These are phyloP conservation scores for Ceratosolen solmsi DNA, from an alignment of 1,140 invertebrate species.

Conservation along the genomic window DNA sequence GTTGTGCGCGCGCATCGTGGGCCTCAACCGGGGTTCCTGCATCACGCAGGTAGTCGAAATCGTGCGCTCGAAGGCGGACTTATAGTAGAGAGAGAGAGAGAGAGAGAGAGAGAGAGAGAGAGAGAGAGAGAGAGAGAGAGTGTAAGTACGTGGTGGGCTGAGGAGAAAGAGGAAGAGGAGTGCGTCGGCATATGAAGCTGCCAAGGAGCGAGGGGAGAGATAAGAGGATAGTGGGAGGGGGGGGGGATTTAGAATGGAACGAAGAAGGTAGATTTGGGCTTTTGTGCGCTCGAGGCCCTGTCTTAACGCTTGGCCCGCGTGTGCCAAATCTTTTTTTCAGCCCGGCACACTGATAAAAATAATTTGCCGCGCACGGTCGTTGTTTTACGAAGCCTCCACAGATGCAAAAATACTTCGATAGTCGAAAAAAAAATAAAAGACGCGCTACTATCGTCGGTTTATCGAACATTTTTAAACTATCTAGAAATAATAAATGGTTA, in stretches of 20 bases:
- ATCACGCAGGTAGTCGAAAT: neutral
- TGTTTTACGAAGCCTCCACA: neutral
- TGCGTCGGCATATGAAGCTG: neutral
- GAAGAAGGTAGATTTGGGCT: constrained; percentile 7
- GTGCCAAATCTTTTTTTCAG: constrained; percentile 23
- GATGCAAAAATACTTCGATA: neutral
- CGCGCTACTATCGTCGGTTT: no score
- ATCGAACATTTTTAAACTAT: no score
- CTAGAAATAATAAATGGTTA: no score
- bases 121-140: neutral
- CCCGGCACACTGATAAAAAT: neutral
- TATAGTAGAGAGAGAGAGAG: neutral
- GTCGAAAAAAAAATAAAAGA: no score
- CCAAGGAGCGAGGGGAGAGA: neutral
- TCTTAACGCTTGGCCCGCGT: neutral
- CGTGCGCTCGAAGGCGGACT: neutral
- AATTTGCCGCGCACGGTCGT: neutral
- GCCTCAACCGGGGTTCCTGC: neutral
- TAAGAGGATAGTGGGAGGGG: neutral
- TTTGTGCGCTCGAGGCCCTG: neutral
- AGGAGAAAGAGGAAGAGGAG: neutral
- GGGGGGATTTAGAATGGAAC: neutral
- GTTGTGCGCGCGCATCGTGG: constrained; percentile 22
- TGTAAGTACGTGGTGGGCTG: neutral
- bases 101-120: constrained; percentile 6